A percentile compares a stretch with the other conserved stretches of the same genome.
phyloP scores from a whole-genome alignment of 2,888 invertebrate species.

The Icerya purchasi region DNA sequence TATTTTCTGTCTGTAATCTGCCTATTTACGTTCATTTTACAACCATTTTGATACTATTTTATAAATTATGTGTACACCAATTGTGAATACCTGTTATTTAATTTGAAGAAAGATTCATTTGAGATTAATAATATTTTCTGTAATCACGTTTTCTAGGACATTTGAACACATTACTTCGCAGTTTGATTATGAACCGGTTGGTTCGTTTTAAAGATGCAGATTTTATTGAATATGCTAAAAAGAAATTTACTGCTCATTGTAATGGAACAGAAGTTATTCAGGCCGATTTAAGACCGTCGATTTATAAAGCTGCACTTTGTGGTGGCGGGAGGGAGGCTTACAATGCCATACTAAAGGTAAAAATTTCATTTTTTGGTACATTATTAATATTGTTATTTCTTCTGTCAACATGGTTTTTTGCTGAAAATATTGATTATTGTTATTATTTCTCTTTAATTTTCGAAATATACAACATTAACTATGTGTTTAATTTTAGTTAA shows the following conservation, averaged over 20 bases:
- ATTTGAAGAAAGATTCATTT: too few relatives aligned
- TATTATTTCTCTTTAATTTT: neutral
- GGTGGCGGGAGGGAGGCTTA: conserved; percentile 48
- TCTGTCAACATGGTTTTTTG: neutral
- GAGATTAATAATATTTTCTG: too few relatives aligned
- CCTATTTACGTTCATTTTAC: too few relatives aligned
- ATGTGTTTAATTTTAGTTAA: conserved; percentile 28
- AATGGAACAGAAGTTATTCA: conserved; percentile 37
- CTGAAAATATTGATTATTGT: neutral
- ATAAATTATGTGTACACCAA: too few relatives aligned
- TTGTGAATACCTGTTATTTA: too few relatives aligned
- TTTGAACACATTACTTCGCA: conserved; percentile 61
- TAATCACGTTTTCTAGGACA: conserved; percentile 31
- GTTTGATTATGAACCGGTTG: conserved; percentile 60
- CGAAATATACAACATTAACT: neutral
- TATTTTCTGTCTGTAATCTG: too few relatives aligned
- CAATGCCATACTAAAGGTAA: conserved; percentile 47
- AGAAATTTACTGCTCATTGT: conserved; percentile 39
- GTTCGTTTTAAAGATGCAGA: conserved; percentile 60
- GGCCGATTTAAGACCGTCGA: conserved; percentile 70
- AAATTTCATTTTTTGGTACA: neutral
- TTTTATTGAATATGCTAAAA: conserved; percentile 53
- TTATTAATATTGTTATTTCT: too few relatives aligned
- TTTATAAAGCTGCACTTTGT: conserved; percentile 62
- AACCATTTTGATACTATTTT: too few relatives aligned